Evolutionary conservation across 2,797 vertebrate species (phyloP), one percentile per base, ranked within the genome.

Genomic region (Falco cherrug): DNA sequence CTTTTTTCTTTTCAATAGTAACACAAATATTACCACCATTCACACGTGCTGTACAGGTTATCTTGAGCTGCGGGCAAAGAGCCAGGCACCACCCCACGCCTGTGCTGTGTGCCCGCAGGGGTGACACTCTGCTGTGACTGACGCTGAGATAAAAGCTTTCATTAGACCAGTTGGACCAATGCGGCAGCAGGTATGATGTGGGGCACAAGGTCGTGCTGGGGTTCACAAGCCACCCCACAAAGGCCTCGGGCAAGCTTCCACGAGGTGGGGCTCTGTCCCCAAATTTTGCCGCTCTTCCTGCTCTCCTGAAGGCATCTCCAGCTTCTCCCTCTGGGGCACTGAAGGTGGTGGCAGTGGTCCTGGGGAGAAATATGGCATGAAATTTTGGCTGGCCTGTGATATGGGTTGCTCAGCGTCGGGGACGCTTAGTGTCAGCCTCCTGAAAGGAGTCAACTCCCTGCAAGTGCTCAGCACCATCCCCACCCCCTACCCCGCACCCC

Each of bases 71-170:
- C 4, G 16, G 20, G 20, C 80, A 57, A 63, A 87, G 57, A 83
- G 15, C 10, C 29, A 37, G 28, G n/a, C 63, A 63, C 9, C 16
- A 25, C 7, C 11, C 14, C 28, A 16, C 0, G 1, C 12, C 22
- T 31, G 43, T 24, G 35, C 59, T 45, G 8, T 29, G 10, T 24
- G 13, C 0, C 19, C 0, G 12, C 4, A 3, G 45, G 25, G n/a
- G 60, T 0, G 5, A 16, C 1, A 2, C 9, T 65, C 14, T 78
- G n/a, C 35, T 75, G 48, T 43, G 53, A 45, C 26, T 56, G 57
- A 71, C 19, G 56, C 45, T 5, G 45, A 68, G 50, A 61, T 33
- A 64, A 88, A 93, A 37, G 29, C n/a, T 59, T 37, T 68, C 24
- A 37, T 68, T 71, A 71, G 41, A 43, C 10, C 47, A 69, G 53